Evolutionary conservation across 1,140 invertebrate genomes (phyloP), one percentile per base, ranked within the genome.

Genomic region (Eurytemora carolleeae): DNA sequence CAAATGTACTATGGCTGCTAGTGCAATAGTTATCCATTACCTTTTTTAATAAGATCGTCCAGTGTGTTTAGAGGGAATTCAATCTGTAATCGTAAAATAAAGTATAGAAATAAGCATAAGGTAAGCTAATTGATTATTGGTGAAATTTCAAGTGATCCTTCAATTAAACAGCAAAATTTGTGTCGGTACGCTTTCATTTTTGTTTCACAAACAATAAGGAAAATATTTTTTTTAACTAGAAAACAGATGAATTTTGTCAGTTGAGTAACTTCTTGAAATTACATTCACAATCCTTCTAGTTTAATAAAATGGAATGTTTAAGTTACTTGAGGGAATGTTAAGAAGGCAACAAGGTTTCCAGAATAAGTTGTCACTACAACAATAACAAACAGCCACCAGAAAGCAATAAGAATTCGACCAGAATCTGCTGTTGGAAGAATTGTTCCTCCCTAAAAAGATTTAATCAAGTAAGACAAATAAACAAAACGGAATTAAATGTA

Each of bases 361-460:
- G 85, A 88, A 72, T 94, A 96, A 0, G 87, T 91, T 1, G 90
- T 91, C 0, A 91, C 83, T 0, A 92, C 76, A 0, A 94, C 83
- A 61, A 94, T 77, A 1, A 90, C 87, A 16, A 90, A 85, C 16
- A 95, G 70, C 89, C 90, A 94, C 90, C 90, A 95, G 2, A 86
- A 82, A 0, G 85, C 86, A 0, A 94, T 79, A 1, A 94, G 74
- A 2, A 92, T 68, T n/a, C 89, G 77, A n/a, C 86, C 86, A 65
- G 87, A 90, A 67, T 88, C 84, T 0, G 85, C 84, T 44, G 79
- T 74, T 0, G 88, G 87, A 25, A 91, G 72, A 68, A 86, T 81
- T 76, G 85, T 84, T 19, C 87, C 87, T 65, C 87, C 87, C n/a
- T n/a, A n/a, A n/a, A n/a, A n/a, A n/a, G n/a, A n/a, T n/a, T n/a